Conservation (phyloP, 2,888 invertebrate species). For the Heliconius ismenius region DNA sequence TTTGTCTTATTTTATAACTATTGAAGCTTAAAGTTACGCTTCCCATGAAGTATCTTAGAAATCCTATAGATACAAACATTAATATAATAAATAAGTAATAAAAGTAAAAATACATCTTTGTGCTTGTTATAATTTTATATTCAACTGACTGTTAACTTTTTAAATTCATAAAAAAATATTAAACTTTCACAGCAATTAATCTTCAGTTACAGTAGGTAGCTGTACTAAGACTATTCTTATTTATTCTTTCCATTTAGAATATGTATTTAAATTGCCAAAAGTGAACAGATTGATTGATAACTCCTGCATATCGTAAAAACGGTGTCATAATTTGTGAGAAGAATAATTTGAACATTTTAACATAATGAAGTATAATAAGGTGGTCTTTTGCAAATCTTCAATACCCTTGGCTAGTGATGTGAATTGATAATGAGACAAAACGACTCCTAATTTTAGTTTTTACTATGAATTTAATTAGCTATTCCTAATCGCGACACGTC, state of each 20-base stretch:
- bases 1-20: not conserved
- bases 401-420: slow-evolving; percentile 38
- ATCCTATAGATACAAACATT: not conserved
- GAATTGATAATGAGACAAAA: slow-evolving; percentile 34
- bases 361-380: slow-evolving; percentile 40
- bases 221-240: not conserved
- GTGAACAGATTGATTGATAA: slow-evolving; percentile 37
- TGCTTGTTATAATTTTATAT: too few relatives aligned
- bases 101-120: too few relatives aligned
- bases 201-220: not conserved
- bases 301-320: slow-evolving; percentile 32
- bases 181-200: not conserved
- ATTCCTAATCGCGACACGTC: slow-evolving; percentile 44
- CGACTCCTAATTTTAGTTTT: slow-evolving; percentile 29
- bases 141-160: too few relatives aligned
- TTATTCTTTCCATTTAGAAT: not conserved
- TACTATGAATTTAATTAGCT: slow-evolving; percentile 31
- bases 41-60: not conserved
- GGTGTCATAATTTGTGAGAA: slow-evolving; percentile 36
- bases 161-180: not conserved
- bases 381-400: slow-evolving; percentile 32
- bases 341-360: slow-evolving; percentile 38
- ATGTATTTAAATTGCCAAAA: slow-evolving; percentile 13
- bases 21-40: not conserved
- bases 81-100: too few relatives aligned